phyloP scores from a whole-genome alignment of 1,140 invertebrate genomes.

The Harpegnathos saltator region DNA sequence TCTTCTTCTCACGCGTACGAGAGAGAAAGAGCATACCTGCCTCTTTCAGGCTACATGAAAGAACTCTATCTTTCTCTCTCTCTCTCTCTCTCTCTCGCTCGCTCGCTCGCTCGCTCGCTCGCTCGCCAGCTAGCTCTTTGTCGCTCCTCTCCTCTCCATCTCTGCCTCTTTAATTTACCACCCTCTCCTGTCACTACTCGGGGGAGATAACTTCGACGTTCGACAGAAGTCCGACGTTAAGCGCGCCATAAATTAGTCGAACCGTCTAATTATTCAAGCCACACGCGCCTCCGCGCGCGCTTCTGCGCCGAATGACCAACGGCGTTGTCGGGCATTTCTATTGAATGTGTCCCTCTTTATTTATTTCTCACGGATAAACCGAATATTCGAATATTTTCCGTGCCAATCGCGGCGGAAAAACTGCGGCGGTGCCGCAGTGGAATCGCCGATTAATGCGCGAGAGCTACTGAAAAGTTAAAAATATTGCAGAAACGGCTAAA shows the following conservation, averaged over 20 bases:
- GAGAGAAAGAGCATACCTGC: constrained; percentile 8
- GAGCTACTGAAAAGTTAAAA: constrained; percentile 12
- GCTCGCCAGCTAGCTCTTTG: too few relatives aligned
- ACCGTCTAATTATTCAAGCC: constrained; percentile 45
- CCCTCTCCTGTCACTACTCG: constrained; percentile 27
- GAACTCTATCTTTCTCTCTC: background rate
- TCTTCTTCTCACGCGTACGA: background rate
- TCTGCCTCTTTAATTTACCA: constrained; percentile 46
- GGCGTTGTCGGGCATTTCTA: background rate
- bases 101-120: too few relatives aligned
- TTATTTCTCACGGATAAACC: constrained; percentile 15
- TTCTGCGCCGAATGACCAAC: constrained; percentile 3
- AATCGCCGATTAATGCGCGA: constrained; percentile 18
- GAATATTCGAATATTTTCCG: too few relatives aligned
- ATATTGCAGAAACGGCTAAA: background rate
- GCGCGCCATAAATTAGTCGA: constrained; percentile 36
- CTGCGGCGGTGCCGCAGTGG: background rate
- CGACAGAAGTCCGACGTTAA: constrained; percentile 31
- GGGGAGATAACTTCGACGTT: constrained; percentile 36
- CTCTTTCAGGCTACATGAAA: constrained; percentile 28
- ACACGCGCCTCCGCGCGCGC: background rate
- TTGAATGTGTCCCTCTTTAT: background rate
- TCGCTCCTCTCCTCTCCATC: background rate
- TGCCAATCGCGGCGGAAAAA: too few relatives aligned
- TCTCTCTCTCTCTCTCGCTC: too few relatives aligned